Evolutionary conservation across 1,140 invertebrate species (phyloP), one percentile per base, ranked within the genome.

Genomic region (Drosophila lacteicornis): DNA sequence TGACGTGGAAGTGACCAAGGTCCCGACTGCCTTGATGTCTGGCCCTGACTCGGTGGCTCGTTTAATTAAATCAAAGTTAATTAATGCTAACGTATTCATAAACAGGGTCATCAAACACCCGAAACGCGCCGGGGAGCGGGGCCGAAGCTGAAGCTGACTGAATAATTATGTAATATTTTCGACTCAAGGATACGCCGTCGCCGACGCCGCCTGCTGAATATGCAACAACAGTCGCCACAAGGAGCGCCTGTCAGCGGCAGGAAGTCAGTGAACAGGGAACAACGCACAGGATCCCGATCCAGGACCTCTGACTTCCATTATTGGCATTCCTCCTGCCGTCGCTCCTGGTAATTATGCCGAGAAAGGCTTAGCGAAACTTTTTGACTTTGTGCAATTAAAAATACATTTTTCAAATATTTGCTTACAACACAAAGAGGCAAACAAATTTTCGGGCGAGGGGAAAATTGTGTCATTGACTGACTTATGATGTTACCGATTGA

Each of bases 1-100:
- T 50, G 62, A 65, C 62, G 68, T 51, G 76, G 51, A 79, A 85
- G 75, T 84, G 84, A 88, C 84, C 76, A 50, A 61, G 75, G 74
- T 57, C 71, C 73, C 56, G 71, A 38, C 33, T 63, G 50, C 58
- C 38, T 71, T 49, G 46, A 60, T 60, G 70, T 59, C 66, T 75
- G 59, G 60, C 45, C 69, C 61, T 47, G 56, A 56, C 47, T 58
- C 30, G 79, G 45, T 74, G 80, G 61, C 62, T 71, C 78, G 77
- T 90, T 88, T 88, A 88, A 88, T 88, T 88, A 88, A 88, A 88
- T 88, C 84, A 88, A 88, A 87, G 81, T 88, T 88, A 88, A 88
- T 88, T 88, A 88, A 88, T 88, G 84, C 85, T 90, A 88, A 88
- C 85, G 84, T 90, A 88, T 88, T 88, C 84, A 88, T 88, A 88